Conservation (phyloP, 1,140 invertebrate species). For the Sarcophaga bullata region DNA sequence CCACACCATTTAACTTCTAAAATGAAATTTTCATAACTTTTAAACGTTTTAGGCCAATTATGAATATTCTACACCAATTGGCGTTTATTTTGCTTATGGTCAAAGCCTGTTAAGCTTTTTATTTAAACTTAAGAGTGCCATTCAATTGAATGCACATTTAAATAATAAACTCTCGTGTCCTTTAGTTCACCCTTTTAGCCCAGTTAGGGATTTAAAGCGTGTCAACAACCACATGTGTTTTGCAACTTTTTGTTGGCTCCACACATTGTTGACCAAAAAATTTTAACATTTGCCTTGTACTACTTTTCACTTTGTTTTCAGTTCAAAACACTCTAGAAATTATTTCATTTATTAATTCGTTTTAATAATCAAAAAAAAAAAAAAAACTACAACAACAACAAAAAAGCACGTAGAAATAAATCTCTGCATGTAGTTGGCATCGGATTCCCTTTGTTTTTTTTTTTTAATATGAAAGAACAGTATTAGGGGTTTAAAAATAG, state of each 20-base stretch:
- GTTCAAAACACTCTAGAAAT: neutral
- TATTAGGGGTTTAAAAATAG: too few relatives aligned
- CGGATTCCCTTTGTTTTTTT: too few relatives aligned
- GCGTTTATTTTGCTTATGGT: too few relatives aligned
- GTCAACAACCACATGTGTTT: neutral
- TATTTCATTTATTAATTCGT: neutral
- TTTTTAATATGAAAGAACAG: too few relatives aligned
- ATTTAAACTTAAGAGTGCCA: neutral
- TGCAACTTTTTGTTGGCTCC: too few relatives aligned
- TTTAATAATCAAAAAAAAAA: neutral
- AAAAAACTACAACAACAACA: too few relatives aligned
- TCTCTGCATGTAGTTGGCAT: too few relatives aligned
- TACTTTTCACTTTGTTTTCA: neutral
- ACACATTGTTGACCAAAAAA: neutral
- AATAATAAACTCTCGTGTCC: neutral
- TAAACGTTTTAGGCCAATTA: too few relatives aligned
- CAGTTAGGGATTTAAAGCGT: neutral
- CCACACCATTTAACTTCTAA: too few relatives aligned
- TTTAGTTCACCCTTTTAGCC: slow-evolving; percentile 8
- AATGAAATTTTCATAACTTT: too few relatives aligned
- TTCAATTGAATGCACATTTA: neutral
- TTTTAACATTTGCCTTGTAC: neutral
- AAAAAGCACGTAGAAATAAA: too few relatives aligned
- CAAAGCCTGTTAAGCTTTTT: neutral
- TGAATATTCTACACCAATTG: too few relatives aligned